These are phyloP conservation scores for Drosophila ohnishii DNA, from an alignment of 1,140 invertebrate genomes.

Conservation along the genomic window DNA sequence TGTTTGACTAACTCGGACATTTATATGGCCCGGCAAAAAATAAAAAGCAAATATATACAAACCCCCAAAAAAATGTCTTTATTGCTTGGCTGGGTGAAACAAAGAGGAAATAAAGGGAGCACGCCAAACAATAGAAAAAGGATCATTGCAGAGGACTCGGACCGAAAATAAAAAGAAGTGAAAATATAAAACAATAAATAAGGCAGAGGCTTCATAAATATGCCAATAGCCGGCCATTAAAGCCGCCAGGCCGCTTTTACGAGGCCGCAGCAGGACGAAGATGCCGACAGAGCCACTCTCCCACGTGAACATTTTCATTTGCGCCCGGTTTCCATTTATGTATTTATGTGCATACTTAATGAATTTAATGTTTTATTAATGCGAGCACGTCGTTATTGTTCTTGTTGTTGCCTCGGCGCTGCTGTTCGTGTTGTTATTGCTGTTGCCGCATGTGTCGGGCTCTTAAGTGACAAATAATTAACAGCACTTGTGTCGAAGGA, in stretches of 20 bases:
- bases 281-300: slow-evolving; percentile 10
- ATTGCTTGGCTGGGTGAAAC: slow-evolving; percentile 30
- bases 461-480: slow-evolving; percentile 80
- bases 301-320: slow-evolving; percentile 48
- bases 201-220: slow-evolving; percentile 63
- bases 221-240: slow-evolving; percentile 72
- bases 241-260: slow-evolving; percentile 48
- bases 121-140: slow-evolving; percentile 42
- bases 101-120: slow-evolving; percentile 20
- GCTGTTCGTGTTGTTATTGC: slow-evolving; percentile 20
- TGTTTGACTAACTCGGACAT: slow-evolving; percentile 71
- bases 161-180: slow-evolving; percentile 30
- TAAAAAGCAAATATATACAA: background rate
- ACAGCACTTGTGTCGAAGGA: slow-evolving; percentile 70
- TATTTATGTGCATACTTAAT: slow-evolving; percentile 79
- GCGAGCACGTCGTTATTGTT: slow-evolving; percentile 52
- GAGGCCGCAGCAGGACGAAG: slow-evolving; percentile 22
- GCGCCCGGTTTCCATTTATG: slow-evolving; percentile 59
- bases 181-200: slow-evolving; percentile 73
- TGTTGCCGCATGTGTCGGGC: slow-evolving; percentile 63
- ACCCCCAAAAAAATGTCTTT: slow-evolving; percentile 49
- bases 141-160: slow-evolving; percentile 28
- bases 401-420: slow-evolving; percentile 10
- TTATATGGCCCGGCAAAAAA: slow-evolving; percentile 48
- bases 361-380: slow-evolving; percentile 78